Base-by-base conservation (phyloP, 1,140 invertebrate genomes). In the Bombus confusus region DNA sequence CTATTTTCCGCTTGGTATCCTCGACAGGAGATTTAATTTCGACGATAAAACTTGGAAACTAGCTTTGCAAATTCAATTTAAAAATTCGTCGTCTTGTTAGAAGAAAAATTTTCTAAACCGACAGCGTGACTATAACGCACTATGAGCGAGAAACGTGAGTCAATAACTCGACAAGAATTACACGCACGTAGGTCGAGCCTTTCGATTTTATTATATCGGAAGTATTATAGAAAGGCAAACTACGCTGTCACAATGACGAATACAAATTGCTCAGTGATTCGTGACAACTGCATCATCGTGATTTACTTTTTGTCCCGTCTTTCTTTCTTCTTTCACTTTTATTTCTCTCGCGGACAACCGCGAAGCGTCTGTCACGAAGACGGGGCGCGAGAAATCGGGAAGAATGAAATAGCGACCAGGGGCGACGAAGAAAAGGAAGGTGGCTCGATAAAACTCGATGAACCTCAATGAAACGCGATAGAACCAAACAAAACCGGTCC, bases 401-500 rank as follows among this genome's bases (percentile, higher is more conserved):
- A 47, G n/a, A 82, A 74, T 43, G 71, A 39, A 62, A 62, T 81
- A 15, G n/a, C 15, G 64, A 13, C 15, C 13, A 3, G 31, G 4
- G 62, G 8, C 2, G 6, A 10, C 66, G 18, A 37, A 22, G 34
- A 22, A 31, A 13, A 13, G 18, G 28, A 18, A 25, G 37, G 22
- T 13, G 34, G 39, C 34, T 62, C 52, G 80, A 75, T 76, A 66
- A 83, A 82, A 82, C 72, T 31, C 80, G 80, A 76, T 83, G 59
- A 39, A 34, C 25, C 59, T 76, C 59, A 76, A 83, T 76, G 80
- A 83, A 83, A 66, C 80, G 59, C 43, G 81, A 83, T 83, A 78
- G 81, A 78, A 57, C n/a, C 28, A 76, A 77, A 52, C n/a, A 41
- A 78, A 83, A 78, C 81, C 74, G 62, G 81, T 83, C 34, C 81